Evolutionary conservation across 2,797 vertebrate species (phyloP).

Genomic region (Rhodeus uyekii): DNA sequence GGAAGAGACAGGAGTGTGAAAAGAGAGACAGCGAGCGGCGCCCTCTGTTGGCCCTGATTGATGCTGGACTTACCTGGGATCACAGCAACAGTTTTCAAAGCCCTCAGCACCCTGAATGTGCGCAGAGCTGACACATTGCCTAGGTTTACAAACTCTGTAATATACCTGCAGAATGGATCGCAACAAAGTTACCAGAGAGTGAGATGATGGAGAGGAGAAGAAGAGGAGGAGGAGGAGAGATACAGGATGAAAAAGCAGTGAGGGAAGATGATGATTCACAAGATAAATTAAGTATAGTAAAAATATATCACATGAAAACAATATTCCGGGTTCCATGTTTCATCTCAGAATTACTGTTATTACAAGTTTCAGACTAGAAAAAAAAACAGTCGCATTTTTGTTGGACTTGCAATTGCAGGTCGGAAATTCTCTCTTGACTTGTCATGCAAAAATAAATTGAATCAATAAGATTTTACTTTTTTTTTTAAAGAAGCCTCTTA

Average conservation of each 20-base stretch:
- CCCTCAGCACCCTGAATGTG: conserved; percentile 97
- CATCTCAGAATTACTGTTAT: neutral
- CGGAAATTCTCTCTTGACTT: neutral
- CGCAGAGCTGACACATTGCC: conserved; percentile 99
- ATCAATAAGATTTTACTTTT: neutral
- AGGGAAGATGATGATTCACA: neutral
- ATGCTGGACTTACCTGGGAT: conserved; percentile 85
- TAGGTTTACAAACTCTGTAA: conserved; percentile 99
- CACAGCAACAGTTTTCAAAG: conserved; percentile 99
- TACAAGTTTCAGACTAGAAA: neutral
- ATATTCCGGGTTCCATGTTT: neutral
- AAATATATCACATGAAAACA: neutral
- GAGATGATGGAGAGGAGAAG: conserved; percentile 38
- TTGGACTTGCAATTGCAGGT: neutral
- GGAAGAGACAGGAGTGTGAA: conserved; percentile 65
- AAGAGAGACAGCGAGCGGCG: conserved; percentile 74
- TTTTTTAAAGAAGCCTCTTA: neutral
- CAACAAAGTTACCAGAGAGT: conserved; percentile 85
- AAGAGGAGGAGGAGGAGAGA: conserved; percentile 27
- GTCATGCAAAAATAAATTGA: neutral
- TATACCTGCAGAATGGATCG: conserved; percentile 99
- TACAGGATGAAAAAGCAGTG: conserved; percentile 2
- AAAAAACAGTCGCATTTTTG: neutral
- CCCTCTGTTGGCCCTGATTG: conserved; percentile 74
- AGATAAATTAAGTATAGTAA: neutral